Conservation (phyloP, 2,113 vertebrate species). For the Dromas ardeola region DNA sequence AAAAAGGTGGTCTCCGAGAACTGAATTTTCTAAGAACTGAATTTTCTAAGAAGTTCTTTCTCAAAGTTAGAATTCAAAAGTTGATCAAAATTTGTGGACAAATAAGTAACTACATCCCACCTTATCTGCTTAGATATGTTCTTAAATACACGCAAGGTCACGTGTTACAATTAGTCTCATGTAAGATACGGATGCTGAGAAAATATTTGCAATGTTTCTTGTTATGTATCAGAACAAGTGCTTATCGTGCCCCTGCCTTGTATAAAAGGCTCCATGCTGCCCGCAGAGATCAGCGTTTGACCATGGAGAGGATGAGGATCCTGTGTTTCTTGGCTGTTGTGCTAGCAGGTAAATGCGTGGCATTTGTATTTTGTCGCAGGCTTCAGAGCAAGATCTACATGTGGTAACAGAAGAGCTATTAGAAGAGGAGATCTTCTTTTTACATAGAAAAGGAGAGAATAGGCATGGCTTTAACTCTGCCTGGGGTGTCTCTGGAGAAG, state of each 20-base stretch:
- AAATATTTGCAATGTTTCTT: neutral
- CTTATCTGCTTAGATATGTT: neutral
- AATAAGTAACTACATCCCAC: neutral
- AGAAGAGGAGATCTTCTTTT: neutral
- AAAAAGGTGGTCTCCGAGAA: neutral
- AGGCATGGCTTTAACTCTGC: neutral
- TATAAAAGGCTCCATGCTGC: neutral
- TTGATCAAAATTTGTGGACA: neutral
- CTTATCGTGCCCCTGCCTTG: neutral
- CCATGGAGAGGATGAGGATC: neutral
- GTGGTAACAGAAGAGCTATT: accelerated
- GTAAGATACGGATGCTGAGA: neutral
- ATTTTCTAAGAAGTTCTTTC: neutral
- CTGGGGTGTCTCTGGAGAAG: neutral
- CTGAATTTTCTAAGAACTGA: neutral
- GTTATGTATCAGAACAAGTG: neutral
- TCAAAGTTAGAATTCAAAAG: neutral
- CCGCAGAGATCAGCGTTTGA: neutral
- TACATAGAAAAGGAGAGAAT: neutral
- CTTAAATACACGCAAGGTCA: neutral
- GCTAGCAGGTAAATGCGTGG: neutral
- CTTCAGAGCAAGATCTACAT: neutral
- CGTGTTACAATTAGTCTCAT: neutral
- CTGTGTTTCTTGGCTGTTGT: neutral
- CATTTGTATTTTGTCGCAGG: neutral